Evolutionary conservation across 1,140 invertebrate genomes (phyloP).

Genomic region (Pentalonia nigronervosa): DNA sequence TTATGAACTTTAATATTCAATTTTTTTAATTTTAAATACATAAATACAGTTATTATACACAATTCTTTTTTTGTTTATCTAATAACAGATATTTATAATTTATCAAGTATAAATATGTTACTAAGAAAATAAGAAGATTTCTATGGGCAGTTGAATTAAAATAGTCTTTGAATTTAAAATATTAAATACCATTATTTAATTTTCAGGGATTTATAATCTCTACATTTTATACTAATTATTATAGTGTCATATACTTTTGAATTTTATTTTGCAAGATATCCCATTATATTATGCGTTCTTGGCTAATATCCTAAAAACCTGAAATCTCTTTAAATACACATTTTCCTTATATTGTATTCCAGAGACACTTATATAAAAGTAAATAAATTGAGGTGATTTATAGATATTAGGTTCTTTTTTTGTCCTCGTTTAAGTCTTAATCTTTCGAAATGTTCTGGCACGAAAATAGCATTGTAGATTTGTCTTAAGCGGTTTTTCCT

Average conservation of each 20-base stretch:
- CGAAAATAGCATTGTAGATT: not conserved
- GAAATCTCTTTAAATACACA: not conserved
- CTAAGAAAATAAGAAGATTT: not conserved
- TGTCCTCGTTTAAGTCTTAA: conserved; percentile 25
- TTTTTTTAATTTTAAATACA: too few species aligned
- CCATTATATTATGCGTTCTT: not conserved
- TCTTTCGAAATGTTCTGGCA: conserved; percentile 24
- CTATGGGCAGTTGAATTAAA: not conserved
- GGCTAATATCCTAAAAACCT: conserved; percentile 36
- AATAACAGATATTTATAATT: not conserved
- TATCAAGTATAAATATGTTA: not conserved
- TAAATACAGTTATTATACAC: not conserved
- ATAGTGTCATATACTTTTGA: not conserved
- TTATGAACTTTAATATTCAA: too few species aligned
- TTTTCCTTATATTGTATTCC: not conserved
- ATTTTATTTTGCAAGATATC: conserved; percentile 19
- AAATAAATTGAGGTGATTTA: conserved; percentile 32
- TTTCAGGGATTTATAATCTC: not conserved
- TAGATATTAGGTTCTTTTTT: not conserved
- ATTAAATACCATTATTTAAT: not conserved
- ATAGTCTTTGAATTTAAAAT: not conserved
- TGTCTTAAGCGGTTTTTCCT: not conserved
- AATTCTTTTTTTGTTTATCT: not conserved
- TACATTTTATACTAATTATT: not conserved
- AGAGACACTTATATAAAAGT: not conserved